Percentiles rank a stretch among this genome's conserved stretches.
These are phyloP conservation scores for Synanthedon myopaeformis DNA, from an alignment of 2,888 invertebrate species.

Conservation along the genomic window DNA sequence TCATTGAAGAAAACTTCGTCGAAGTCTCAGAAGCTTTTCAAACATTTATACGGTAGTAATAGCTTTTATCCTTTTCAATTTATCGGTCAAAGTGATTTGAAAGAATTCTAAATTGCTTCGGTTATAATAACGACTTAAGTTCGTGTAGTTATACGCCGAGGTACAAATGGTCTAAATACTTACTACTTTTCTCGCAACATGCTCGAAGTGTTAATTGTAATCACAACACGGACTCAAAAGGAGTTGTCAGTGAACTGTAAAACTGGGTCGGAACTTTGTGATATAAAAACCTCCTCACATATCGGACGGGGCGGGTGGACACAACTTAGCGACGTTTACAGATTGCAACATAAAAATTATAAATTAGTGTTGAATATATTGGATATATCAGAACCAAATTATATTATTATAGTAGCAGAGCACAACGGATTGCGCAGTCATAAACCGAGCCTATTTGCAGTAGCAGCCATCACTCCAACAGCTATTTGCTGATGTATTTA, in stretches of 20 bases:
- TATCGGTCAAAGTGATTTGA: conserved; percentile 45
- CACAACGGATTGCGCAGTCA: too few species aligned
- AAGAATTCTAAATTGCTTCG: conserved; percentile 7
- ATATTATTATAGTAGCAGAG: too few species aligned
- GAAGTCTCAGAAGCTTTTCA: neutral
- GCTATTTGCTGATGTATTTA: too few species aligned
- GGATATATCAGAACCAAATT: too few species aligned
- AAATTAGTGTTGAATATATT: too few species aligned
- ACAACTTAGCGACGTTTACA: too few species aligned
- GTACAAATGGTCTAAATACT: neutral
- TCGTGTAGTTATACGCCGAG: neutral
- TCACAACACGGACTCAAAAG: neutral
- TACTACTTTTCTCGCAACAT: neutral
- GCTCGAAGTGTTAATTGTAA: neutral
- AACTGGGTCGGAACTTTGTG: neutral
- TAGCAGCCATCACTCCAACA: too few species aligned
- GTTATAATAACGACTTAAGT: neutral
- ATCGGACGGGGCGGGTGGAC: too few species aligned
- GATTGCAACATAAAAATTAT: too few species aligned
- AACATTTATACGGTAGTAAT: neutral
- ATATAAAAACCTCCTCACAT: neutral
- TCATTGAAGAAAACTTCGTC: too few species aligned
- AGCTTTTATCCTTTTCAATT: conserved; percentile 19
- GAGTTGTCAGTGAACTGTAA: neutral
- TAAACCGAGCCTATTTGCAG: too few species aligned